Conservation (phyloP, 92 coral and sea anemone genomes). For the Epizoanthus illoricatus region DNA sequence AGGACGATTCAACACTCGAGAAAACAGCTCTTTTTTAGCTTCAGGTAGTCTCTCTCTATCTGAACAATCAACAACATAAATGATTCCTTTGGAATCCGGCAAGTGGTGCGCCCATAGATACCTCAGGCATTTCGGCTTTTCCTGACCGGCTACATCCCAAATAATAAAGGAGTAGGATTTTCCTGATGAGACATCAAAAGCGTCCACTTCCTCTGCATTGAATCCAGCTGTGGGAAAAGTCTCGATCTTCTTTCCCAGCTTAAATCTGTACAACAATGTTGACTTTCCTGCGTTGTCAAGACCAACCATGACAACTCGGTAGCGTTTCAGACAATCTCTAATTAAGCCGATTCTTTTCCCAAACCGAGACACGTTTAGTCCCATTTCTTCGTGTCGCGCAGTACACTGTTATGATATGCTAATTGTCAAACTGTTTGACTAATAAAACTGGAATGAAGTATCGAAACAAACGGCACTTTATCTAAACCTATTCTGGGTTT, state of each 20-base stretch:
- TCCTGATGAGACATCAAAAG: slow-evolving; percentile 10
- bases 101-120: slow-evolving; percentile 23
- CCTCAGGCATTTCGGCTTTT: background rate
- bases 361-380: background rate
- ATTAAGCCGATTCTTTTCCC: background rate
- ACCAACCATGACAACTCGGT: slow-evolving; percentile 24
- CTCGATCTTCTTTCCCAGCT: slow-evolving; percentile 15
- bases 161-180: slow-evolving; percentile 3
- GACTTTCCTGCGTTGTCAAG: slow-evolving; percentile 30
- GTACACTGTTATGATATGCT: too few species aligned
- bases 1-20: slow-evolving; percentile 17
- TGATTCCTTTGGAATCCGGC: slow-evolving; percentile 7
- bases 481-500: too few species aligned
- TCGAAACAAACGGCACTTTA: too few species aligned
- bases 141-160: slow-evolving; percentile 21
- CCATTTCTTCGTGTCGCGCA: background rate
- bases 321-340: background rate
- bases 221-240: slow-evolving; percentile 17
- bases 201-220: slow-evolving; percentile 6
- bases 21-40: slow-evolving; percentile 23
- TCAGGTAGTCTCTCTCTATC: slow-evolving; percentile 12
- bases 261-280: slow-evolving; percentile 9
- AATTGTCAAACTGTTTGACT: background rate
- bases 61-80: slow-evolving; percentile 30
- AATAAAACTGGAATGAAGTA: too few species aligned